These are phyloP conservation scores for Alviniconcha strummeri DNA, from an alignment of 2,888 invertebrate species.

Conservation along the genomic window DNA sequence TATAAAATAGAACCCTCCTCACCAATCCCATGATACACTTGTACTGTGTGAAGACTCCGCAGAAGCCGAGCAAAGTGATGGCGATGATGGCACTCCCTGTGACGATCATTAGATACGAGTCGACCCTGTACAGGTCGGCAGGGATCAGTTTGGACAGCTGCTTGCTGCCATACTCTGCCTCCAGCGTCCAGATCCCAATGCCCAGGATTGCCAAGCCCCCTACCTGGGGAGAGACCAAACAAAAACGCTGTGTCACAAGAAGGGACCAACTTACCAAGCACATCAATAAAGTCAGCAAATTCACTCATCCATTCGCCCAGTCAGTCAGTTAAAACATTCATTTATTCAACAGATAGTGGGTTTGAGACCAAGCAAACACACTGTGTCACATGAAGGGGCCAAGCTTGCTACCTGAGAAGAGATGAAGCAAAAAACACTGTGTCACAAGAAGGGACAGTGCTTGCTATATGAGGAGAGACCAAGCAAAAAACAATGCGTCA, in stretches of 20 bases:
- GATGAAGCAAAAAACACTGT: no score
- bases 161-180: constrained; percentile 62
- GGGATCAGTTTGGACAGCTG: constrained; percentile 57
- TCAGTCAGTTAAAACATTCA: no score
- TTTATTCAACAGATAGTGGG: no score
- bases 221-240: constrained; percentile 45
- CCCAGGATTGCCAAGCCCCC: constrained; percentile 56
- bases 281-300: no score
- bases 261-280: no score
- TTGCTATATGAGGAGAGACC: no score
- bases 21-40: constrained; percentile 63
- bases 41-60: constrained; percentile 52
- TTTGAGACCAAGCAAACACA: no score
- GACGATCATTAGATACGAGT: constrained; percentile 60
- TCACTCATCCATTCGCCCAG: no score
- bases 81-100: constrained; percentile 53
- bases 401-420: no score
- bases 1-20: constrained; percentile 28
- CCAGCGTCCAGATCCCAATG: constrained; percentile 63
- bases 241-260: not conserved
- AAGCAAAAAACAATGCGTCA: no score
- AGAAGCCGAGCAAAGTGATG: constrained; percentile 54
- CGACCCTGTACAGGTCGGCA: constrained; percentile 57
- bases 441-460: no score
- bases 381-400: no score